Evolutionary conservation across 2,113 vertebrate species (phyloP).

Genomic region (Lota lota): DNA sequence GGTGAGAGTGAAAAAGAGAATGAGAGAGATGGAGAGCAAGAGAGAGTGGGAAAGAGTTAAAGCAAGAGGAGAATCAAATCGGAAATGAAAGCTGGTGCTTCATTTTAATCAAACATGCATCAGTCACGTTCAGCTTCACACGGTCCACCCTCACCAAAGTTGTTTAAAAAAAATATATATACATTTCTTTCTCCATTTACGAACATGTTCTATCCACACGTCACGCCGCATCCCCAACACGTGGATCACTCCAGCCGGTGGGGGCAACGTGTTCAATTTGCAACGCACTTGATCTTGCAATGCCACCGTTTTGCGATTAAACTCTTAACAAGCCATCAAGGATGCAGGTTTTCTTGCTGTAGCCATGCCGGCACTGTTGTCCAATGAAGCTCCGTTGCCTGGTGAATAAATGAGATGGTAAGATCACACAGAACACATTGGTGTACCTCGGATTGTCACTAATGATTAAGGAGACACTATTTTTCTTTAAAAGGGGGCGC

Average conservation of each 20-base stretch:
- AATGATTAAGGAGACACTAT: slow-evolving; percentile 51
- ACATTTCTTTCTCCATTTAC: slow-evolving; percentile 4
- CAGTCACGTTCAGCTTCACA: slow-evolving; percentile 4
- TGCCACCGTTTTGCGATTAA: too few species aligned
- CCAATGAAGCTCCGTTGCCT: slow-evolving; percentile 30
- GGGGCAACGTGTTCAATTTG: too few species aligned
- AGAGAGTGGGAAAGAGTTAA: slow-evolving; percentile 1
- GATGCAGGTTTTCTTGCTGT: too few species aligned
- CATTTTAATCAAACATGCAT: not conserved
- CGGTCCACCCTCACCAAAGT: too few species aligned
- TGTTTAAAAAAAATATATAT: too few species aligned
- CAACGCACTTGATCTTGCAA: too few species aligned
- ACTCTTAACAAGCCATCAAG: too few species aligned
- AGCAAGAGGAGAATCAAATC: slow-evolving; percentile 40
- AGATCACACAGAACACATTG: slow-evolving; percentile 21
- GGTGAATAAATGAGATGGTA: slow-evolving; percentile 53
- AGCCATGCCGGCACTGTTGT: slow-evolving; percentile 15
- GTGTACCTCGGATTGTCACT: slow-evolving; percentile 42
- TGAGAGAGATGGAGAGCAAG: not conserved
- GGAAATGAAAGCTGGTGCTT: slow-evolving; percentile 22
- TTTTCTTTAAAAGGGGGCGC: slow-evolving; percentile 27
- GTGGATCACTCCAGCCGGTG: too few species aligned
- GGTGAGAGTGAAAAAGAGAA: too few species aligned
- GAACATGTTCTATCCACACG: slow-evolving; percentile 6
- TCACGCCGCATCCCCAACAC: too few species aligned